These are phyloP conservation scores for Spialia ferax DNA, from an alignment of 2,888 invertebrate species.

Conservation along the genomic window DNA sequence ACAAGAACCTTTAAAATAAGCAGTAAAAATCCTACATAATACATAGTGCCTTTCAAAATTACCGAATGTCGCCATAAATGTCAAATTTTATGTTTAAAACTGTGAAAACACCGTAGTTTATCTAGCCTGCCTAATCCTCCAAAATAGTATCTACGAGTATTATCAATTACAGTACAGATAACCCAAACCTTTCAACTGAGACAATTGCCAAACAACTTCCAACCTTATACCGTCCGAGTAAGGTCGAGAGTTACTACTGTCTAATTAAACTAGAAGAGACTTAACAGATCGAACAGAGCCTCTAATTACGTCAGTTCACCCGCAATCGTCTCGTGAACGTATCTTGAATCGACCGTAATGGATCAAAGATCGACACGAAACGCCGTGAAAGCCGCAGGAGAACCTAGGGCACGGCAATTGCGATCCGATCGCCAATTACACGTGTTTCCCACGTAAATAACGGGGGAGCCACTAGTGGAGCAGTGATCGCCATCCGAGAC, in stretches of 20 bases:
- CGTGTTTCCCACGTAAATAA: conserved; percentile 24
- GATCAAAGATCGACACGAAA: conserved; percentile 35
- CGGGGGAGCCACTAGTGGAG: conserved; percentile 7
- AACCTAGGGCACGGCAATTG: conserved; percentile 7
- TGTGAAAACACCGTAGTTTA: no score
- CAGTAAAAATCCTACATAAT: no score
- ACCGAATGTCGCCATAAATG: no score
- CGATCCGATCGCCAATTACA: conserved; percentile 16
- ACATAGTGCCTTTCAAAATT: not conserved
- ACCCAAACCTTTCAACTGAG: conserved; percentile 1
- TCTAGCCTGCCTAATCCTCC: no score
- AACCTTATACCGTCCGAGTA: conserved; percentile 1
- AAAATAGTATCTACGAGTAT: conserved; percentile 20
- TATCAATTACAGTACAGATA: conserved; percentile 24
- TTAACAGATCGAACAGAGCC: conserved; percentile 18
- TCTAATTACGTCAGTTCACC: conserved; percentile 29
- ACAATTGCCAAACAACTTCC: conserved; percentile 10
- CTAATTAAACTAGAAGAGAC: conserved; percentile 28
- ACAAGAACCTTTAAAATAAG: no score
- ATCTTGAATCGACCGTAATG: conserved; percentile 7
- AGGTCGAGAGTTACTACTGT: conserved; percentile 10
- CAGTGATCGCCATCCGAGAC: conserved; percentile 11
- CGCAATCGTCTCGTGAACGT: conserved; percentile 24
- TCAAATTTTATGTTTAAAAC: no score
- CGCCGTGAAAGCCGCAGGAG: conserved; percentile 12